Conservation (phyloP, 35 echinoderm and acorn worm species). For the Ptychodera flava region DNA sequence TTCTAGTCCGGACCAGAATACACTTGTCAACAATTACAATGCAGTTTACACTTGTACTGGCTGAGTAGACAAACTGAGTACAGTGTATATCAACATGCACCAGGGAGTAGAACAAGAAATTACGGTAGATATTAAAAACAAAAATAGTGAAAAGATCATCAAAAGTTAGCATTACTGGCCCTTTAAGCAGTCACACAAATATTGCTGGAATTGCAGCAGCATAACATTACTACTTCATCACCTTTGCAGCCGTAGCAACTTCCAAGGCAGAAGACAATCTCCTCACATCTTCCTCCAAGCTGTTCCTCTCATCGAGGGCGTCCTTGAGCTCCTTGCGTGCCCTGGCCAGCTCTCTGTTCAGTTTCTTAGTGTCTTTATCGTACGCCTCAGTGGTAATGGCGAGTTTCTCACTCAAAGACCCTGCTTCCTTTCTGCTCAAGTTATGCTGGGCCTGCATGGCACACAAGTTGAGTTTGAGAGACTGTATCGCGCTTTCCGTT, state of each 20-base stretch:
- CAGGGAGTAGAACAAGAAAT: too few species aligned
- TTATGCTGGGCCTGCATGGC: constrained; percentile 20
- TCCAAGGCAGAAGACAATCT: constrained; percentile 44
- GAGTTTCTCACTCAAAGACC: not conserved
- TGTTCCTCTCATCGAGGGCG: not conserved
- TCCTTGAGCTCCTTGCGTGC: constrained; percentile 36
- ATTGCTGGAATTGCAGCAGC: too few species aligned
- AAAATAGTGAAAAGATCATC: too few species aligned
- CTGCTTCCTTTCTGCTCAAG: not conserved
- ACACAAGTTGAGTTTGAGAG: constrained; percentile 80
- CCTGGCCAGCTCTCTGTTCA: constrained; percentile 46
- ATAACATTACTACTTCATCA: too few species aligned
- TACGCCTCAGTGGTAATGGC: constrained; percentile 26
- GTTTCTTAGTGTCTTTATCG: constrained; percentile 24
- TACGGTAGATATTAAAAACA: too few species aligned
- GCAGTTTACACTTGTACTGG: too few species aligned
- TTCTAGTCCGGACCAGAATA: too few species aligned
- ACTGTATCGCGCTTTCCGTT: constrained; percentile 80
- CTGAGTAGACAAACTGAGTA: too few species aligned
- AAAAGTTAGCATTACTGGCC: too few species aligned
- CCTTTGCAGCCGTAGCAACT: constrained; percentile 36
- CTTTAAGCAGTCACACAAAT: too few species aligned
- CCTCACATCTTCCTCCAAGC: constrained; percentile 30
- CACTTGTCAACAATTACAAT: too few species aligned
- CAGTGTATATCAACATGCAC: too few species aligned